Conservation (phyloP, 2,113 vertebrate genomes). For the Delphinus delphis region DNA sequence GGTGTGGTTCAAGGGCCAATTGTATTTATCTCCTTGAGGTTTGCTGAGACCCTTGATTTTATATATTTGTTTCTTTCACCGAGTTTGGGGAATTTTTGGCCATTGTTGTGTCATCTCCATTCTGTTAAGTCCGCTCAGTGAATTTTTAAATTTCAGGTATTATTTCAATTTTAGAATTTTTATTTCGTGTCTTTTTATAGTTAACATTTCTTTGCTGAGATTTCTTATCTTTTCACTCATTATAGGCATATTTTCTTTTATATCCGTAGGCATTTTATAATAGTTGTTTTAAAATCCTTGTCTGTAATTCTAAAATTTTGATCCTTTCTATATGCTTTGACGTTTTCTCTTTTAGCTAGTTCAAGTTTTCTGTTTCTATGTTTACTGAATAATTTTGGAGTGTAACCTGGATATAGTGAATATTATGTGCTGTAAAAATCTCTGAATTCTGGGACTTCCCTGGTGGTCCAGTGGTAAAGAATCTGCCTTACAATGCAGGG, state of each 20-base stretch:
- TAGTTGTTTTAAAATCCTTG: not conserved
- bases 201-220: not conserved
- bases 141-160: not conserved
- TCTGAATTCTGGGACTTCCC: not conserved
- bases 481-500: no score
- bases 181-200: not conserved
- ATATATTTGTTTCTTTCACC: not conserved
- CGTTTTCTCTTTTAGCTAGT: not conserved
- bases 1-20: not conserved
- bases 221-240: not conserved
- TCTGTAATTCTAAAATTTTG: not conserved
- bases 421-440: not conserved
- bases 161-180: constrained; percentile 6
- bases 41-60: not conserved
- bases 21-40: not conserved
- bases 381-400: not conserved
- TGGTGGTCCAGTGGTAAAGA: no score
- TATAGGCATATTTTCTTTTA: not conserved
- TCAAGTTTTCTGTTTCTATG: not conserved
- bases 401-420: not conserved
- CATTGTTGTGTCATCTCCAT: not conserved
- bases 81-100: not conserved
- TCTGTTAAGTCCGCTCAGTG: not conserved
- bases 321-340: not conserved
- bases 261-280: not conserved